Evolutionary conservation across 23 tunicate genomes (phyloP).

Genomic region (Styela plicata): DNA sequence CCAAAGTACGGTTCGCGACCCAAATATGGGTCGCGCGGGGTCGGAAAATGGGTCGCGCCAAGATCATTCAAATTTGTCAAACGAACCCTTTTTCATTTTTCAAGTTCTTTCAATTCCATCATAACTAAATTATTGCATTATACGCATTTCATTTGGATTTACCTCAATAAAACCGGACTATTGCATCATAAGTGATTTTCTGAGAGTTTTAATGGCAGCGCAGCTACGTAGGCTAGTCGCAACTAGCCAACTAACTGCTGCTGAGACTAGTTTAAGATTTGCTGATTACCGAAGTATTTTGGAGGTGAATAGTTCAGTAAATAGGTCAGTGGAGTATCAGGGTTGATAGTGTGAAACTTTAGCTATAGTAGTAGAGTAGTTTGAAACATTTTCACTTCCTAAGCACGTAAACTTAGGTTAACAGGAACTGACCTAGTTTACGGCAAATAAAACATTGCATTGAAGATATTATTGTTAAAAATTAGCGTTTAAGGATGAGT

Average conservation of each 20-base stretch:
- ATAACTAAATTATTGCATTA: no score
- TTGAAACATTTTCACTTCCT: no score
- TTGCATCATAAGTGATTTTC: neutral
- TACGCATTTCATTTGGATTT: no score
- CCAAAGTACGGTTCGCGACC: neutral
- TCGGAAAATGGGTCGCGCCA: conserved; percentile 3
- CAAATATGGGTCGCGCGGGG: neutral
- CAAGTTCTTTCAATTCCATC: no score
- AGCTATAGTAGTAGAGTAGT: no score
- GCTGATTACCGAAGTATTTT: no score
- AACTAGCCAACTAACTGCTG: no score
- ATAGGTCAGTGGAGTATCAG: no score
- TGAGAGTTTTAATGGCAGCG: neutral
- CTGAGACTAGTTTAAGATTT: no score
- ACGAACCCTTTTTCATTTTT: neutral
- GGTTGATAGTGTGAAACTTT: no score
- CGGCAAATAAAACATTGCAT: neutral
- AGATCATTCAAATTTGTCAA: neutral
- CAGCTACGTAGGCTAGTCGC: neutral
- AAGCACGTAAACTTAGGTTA: no score
- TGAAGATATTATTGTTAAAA: neutral
- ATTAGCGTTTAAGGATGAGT: neutral
- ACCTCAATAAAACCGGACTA: neutral
- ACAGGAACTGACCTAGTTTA: neutral
- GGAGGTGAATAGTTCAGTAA: no score